phyloP scores from a whole-genome alignment of 2,888 invertebrate species.

The Carterocephalus palaemon region DNA sequence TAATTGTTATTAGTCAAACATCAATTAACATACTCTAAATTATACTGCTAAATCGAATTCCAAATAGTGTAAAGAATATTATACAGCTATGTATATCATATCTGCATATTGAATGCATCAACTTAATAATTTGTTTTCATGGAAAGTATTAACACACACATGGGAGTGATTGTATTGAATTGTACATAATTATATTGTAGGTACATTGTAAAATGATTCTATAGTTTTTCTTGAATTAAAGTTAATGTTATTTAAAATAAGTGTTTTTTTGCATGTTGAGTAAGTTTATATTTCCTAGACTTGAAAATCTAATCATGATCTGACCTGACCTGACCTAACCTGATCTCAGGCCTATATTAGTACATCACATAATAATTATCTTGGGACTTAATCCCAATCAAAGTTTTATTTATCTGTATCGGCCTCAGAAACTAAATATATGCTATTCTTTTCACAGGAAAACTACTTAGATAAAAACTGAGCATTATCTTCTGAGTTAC shows the following conservation, averaged over 20 bases:
- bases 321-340: too few species aligned
- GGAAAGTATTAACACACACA: constrained; percentile 31
- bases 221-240: constrained; percentile 62
- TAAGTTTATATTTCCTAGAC: too few species aligned
- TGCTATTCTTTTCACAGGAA: too few species aligned
- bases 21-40: not conserved
- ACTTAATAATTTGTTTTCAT: constrained; percentile 17
- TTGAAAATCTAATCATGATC: too few species aligned
- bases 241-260: constrained; percentile 51
- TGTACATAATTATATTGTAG: constrained; percentile 52
- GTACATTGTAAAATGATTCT: constrained; percentile 64
- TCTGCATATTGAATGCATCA: not conserved
- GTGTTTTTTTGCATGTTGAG: constrained; percentile 23
- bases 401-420: too few species aligned
- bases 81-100: not conserved
- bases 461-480: too few species aligned
- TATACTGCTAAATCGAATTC: not conserved
- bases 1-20: not conserved
- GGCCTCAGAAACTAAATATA: too few species aligned
- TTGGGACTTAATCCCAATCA: too few species aligned
- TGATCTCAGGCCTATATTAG: too few species aligned
- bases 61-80: too few species aligned
- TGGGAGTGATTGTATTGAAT: constrained; percentile 40
- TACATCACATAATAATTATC: too few species aligned
- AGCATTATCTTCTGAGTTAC: too few species aligned